A percentile compares a stretch with the other conserved stretches of the same genome.
phyloP scores from a whole-genome alignment of 2,888 invertebrate species.

The Lathronympha strigana region DNA sequence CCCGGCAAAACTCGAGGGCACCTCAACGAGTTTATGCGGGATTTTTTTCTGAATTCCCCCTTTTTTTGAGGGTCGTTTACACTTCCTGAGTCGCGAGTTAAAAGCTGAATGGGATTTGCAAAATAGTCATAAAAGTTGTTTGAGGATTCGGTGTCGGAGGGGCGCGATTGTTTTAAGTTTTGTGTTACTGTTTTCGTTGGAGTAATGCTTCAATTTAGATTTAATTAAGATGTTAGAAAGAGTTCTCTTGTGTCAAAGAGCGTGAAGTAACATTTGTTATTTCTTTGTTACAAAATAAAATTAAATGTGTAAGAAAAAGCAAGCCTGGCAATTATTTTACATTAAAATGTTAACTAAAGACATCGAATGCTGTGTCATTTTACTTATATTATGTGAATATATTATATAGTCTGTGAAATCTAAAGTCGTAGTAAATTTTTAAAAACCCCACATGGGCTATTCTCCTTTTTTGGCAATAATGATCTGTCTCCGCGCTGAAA shows the following conservation, averaged over 20 bases:
- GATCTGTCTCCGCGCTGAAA: too few relatives aligned
- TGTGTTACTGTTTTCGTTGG: slow-evolving; percentile 31
- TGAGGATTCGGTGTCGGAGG: slow-evolving; percentile 27
- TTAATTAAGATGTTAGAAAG: slow-evolving; percentile 23
- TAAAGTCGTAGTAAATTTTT: too few relatives aligned
- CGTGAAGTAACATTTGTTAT: background rate
- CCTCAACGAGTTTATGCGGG: slow-evolving; percentile 66
- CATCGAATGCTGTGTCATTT: too few relatives aligned
- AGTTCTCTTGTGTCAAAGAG: background rate
- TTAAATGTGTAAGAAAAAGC: background rate
- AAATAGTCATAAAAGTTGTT: slow-evolving; percentile 41
- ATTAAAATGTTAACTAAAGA: too few relatives aligned
- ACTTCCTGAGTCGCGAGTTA: slow-evolving; percentile 39
- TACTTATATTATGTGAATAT: too few relatives aligned
- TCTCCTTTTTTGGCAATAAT: too few relatives aligned
- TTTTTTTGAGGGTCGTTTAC: slow-evolving; percentile 48
- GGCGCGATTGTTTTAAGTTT: slow-evolving; percentile 22
- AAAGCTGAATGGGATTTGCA: slow-evolving; percentile 42
- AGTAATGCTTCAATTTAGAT: slow-evolving; percentile 10
- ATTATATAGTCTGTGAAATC: too few relatives aligned
- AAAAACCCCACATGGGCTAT: too few relatives aligned
- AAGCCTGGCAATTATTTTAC: too few relatives aligned
- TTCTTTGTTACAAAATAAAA: background rate
- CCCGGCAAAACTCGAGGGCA: slow-evolving; percentile 33
- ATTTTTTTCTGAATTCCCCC: slow-evolving; percentile 49